phyloP scores from a whole-genome alignment of 2,797 vertebrate species.

The Synaphobranchus kaupii region DNA sequence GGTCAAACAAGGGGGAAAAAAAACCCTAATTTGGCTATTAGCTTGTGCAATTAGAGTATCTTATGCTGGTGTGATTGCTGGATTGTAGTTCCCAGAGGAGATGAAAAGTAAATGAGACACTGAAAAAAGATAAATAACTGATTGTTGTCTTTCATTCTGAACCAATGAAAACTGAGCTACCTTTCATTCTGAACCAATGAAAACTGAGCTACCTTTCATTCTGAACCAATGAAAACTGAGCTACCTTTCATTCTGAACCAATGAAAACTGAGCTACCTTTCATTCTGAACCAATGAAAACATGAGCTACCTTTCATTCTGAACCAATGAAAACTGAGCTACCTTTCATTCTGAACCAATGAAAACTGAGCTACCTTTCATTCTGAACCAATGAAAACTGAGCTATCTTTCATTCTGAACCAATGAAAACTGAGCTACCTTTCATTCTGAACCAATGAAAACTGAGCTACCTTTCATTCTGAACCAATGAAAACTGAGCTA shows the following conservation, averaged over 20 bases:
- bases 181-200: not conserved
- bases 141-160: not conserved
- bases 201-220: no score
- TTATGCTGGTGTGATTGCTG: constrained; percentile 1
- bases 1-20: not conserved
- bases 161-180: not conserved
- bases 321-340: no score
- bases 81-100: not conserved
- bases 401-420: not conserved
- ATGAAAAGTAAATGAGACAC: constrained; percentile 11
- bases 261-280: no score
- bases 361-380: no score
- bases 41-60: not conserved
- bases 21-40: not conserved
- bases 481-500: not conserved
- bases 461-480: not conserved
- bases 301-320: not conserved
- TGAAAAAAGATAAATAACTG: not conserved
- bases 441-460: not conserved
- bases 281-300: not conserved
- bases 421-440: no score
- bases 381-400: constrained; percentile 4
- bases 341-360: not conserved
- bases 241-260: not conserved
- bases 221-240: no score